phyloP scores from a whole-genome alignment of 2,113 vertebrate species.

The Cebidichthys violaceus region DNA sequence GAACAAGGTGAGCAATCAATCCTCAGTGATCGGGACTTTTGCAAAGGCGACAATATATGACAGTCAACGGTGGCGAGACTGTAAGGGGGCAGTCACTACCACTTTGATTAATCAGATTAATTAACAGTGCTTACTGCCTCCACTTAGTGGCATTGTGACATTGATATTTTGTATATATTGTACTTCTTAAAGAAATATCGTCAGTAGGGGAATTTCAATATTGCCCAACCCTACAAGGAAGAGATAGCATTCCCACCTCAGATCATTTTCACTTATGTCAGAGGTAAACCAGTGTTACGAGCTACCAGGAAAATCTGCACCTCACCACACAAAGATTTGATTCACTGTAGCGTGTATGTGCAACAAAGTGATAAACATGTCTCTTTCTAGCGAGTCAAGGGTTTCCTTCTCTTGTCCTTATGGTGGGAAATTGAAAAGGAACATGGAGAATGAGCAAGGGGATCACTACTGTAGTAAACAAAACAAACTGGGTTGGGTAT shows the following conservation, averaged over 20 bases:
- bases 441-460: constrained; percentile 29
- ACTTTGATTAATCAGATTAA: too few relatives aligned
- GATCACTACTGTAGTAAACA: constrained; percentile 31
- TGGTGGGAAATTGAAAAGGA: constrained; percentile 28
- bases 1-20: background rate
- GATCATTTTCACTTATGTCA: constrained; percentile 66
- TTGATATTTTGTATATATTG: background rate
- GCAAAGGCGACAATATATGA: background rate
- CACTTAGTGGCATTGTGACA: background rate
- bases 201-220: background rate
- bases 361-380: constrained; percentile 70
- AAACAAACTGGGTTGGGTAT: constrained; percentile 16
- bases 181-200: too few relatives aligned
- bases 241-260: constrained; percentile 63
- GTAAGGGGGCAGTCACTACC: too few relatives aligned
- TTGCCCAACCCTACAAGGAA: background rate
- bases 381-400: constrained; percentile 47
- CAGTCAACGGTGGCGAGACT: too few relatives aligned
- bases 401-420: constrained; percentile 36
- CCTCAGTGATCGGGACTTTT: background rate
- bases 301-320: constrained; percentile 59
- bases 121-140: too few relatives aligned
- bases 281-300: constrained; percentile 47
- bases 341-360: constrained; percentile 57
- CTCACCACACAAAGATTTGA: constrained; percentile 62